Base-by-base conservation (phyloP, 1,140 invertebrate species). In the Alviniconcha marisindica region DNA sequence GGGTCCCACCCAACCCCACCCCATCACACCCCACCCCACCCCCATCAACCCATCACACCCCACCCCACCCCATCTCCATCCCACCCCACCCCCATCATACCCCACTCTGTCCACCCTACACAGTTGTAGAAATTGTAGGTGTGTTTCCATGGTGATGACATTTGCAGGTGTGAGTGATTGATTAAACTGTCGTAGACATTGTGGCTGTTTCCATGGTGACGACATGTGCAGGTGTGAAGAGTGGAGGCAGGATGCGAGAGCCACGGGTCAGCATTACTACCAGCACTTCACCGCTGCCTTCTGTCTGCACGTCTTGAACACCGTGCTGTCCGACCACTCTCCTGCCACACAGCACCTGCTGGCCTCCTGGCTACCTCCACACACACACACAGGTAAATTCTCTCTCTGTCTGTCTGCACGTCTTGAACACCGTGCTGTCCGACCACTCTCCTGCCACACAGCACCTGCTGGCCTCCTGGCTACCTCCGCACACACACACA, bases 331-430 rank as follows among this genome's bases (percentile, higher is more conserved):
- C 21, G 73, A n/a, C 31, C 18, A 76, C 1, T 3, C 73, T 0
- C 28, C 73, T 15, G 7, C 73, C 18, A 5, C 73, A 2, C 7
- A 5, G 14, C 73, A 51, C 5, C 2, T 76, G 3, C 44, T 76
- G 73, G n/a, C 73, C n/a, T 38, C 73, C 40, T 76, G 73, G 73
- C 42, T 76, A 12, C 73, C 69, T 15, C 24, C 38, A 31, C 28
- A 69, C 0, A 69, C 1, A 14, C 4, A 31, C 31, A 33, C 3
- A 31, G 63, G 63, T 69, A 48, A 48, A 10, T 48, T 5, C 44
- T 48, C 18, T n/a, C n/a, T n/a, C n/a, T n/a, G n/a, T 74, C 71
- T 74, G 71, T 28, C 71, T 74, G 71, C 36, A 38, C 15, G 71
- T 74, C 24, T 10, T 74, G 36, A 44, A 21, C 38, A 4, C 24